Percentiles rank a stretch among this genome's conserved stretches.
Conservation (phyloP, 2,888 invertebrate species). For the Acrobasis repandana region DNA sequence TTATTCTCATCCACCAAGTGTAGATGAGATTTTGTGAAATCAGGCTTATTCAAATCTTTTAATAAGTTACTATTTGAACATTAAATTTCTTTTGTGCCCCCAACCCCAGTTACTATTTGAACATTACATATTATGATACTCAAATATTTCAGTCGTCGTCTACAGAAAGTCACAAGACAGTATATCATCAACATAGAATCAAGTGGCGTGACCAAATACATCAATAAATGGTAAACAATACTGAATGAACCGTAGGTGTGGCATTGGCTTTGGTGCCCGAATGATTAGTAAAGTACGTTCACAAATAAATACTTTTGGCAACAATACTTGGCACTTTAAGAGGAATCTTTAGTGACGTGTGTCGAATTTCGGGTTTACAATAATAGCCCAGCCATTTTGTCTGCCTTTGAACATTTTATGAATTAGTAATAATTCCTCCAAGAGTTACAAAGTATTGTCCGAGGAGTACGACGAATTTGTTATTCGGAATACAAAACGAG, state of each 20-base stretch:
- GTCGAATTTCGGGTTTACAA: slow-evolving; percentile 1
- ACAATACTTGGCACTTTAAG: slow-evolving; percentile 33
- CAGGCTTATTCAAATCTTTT: too few relatives aligned
- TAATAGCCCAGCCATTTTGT: neutral
- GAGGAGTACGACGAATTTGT: too few relatives aligned
- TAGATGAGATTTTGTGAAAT: too few relatives aligned
- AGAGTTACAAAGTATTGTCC: too few relatives aligned
- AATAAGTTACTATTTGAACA: too few relatives aligned
- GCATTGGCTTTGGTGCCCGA: slow-evolving; percentile 26
- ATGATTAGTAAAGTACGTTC: slow-evolving; percentile 25
- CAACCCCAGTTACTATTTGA: too few relatives aligned
- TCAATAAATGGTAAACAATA: neutral
- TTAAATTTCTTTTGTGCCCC: too few relatives aligned
- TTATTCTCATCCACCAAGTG: too few relatives aligned
- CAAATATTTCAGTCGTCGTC: neutral
- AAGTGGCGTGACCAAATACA: neutral
- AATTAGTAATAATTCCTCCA: neutral
- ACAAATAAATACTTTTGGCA: slow-evolving; percentile 38
- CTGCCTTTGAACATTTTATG: neutral
- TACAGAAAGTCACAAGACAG: neutral
- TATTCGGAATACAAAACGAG: too few relatives aligned
- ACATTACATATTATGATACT: too few relatives aligned
- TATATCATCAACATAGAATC: neutral
- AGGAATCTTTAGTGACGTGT: slow-evolving; percentile 28
- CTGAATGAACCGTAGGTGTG: slow-evolving; percentile 8